Evolutionary conservation across 2,888 invertebrate species (phyloP), one percentile per base, ranked within the genome.

Genomic region (Eupithecia subfuscata): DNA sequence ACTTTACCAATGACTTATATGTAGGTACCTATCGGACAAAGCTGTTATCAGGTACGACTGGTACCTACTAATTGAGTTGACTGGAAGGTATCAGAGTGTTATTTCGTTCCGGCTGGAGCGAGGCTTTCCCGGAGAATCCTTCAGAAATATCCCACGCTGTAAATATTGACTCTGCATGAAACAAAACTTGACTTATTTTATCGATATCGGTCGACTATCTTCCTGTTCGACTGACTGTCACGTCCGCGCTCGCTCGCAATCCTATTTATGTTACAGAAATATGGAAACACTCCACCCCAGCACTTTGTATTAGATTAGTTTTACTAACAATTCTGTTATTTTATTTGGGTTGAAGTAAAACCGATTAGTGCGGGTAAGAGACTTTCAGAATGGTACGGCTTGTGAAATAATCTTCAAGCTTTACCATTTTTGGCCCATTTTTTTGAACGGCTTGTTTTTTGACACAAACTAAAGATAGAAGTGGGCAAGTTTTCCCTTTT

Each of bases 161-260:
- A 22, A 43, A 68, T 45, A 68, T 68, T 68, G 30, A 40, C 68
- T 22, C 37, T 14, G 8, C 43, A 18, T 52, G 43, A 22, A 43
- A 68, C 43, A 68, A 43, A 68, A 68, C 68, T 68, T 68, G 68
- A 68, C 68, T 70, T 70, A 60, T 63, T 63, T 40, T n/a, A 56
- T 18, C 45, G 25, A 68, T 68, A 43, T 68, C 64, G 34, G 64
- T 22, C 68, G 68, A 43, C 43, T 68, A 68, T 68, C 68, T 68
- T 25, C 68, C 43, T 40, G 68, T 68, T 25, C 43, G 68, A 14
- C 43, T 40, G 40, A 67, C 68, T 68, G 43, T 45, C 68, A 68
- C 68, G 68, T 68, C 43, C 43, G 40, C 68, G 25, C 43, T 68
- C 64, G 34, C 64, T 68, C 70, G 34, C 56, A 52, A 70, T 34